Base-by-base conservation (phyloP, 1,140 invertebrate genomes). In the Scaptomyza montana region DNA sequence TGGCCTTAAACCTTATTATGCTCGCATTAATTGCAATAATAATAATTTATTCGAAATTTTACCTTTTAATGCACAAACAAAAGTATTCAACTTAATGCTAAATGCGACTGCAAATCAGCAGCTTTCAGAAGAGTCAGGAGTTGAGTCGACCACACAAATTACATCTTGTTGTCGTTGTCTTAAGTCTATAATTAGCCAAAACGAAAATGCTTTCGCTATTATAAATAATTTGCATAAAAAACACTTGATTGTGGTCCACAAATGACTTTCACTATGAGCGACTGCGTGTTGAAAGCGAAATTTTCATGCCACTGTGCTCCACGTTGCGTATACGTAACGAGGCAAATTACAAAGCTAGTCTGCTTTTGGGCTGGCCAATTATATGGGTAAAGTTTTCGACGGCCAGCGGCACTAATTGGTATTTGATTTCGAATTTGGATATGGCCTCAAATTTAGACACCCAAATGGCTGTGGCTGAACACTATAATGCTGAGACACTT, bases 341-440 rank as follows among this genome's bases (percentile, higher is more conserved):
- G 49, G 43, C 43, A 60, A 79, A 76, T 84, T 84, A 79, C 45
- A 78, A 50, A 49, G 41, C 64, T 41, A 30, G 12, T 41, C 55
- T 12, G 43, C 36, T 61, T 30, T 43, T 51, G 47, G 54, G 30
- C 49, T 28, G 57, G 41, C 16, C 51, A 71, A 84, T 77, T 70
- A 74, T 80, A 74, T 67, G 57, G 28, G 21, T 10, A 43, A 81
- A 81, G 72, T 72, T 87, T 86, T 62, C 49, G 47, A 53, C 50
- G 59, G 47, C 36, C 56, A 43, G 36, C 59, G 57, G 51, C 47
- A 73, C 64, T 87, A 87, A 87, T 82, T 87, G 78, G 67, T 87
- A 82, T 81, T 86, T 81, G 81, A 86, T 86, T 87, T 82, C 66
- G 65, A 50, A 60, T 77, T 50, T 21, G 41, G 19, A 45, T 43